Conservation (phyloP, 2,113 vertebrate species). For the Holacanthus passer region DNA sequence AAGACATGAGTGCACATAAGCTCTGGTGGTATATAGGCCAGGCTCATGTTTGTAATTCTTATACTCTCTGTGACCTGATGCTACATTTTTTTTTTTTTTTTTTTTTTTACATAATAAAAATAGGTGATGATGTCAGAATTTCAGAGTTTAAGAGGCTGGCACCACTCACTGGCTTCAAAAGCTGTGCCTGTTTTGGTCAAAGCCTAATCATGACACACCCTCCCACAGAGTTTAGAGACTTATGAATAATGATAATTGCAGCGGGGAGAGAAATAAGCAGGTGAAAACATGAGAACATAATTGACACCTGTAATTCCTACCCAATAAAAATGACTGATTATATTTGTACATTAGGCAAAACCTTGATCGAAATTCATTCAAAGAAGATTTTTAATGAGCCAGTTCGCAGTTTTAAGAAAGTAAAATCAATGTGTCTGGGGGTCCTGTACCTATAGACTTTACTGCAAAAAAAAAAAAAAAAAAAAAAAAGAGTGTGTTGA, state of each 20-base stretch:
- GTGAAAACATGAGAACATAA: background rate
- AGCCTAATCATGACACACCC: background rate
- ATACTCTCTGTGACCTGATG: no score
- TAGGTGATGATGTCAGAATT: background rate
- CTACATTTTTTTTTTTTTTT: background rate
- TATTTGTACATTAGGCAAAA: background rate
- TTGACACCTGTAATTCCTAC: background rate
- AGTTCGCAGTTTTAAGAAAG: background rate
- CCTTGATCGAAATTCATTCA: background rate
- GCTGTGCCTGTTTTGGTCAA: background rate
- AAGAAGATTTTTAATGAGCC: conserved; percentile 1
- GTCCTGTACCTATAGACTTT: background rate
- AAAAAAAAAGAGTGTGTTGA: background rate
- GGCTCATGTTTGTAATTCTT: no score
- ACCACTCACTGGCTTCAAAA: background rate
- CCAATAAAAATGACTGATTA: background rate
- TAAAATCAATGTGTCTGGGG: background rate
- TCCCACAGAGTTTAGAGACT: background rate
- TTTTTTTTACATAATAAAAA: background rate
- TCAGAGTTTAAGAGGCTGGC: background rate
- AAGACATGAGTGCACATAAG: no score
- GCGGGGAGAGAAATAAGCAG: background rate
- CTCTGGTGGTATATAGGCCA: no score
- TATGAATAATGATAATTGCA: background rate
- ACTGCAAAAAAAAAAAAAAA: background rate